Base-by-base conservation (phyloP, 2,888 invertebrate genomes). In the Axea sp. region DNA sequence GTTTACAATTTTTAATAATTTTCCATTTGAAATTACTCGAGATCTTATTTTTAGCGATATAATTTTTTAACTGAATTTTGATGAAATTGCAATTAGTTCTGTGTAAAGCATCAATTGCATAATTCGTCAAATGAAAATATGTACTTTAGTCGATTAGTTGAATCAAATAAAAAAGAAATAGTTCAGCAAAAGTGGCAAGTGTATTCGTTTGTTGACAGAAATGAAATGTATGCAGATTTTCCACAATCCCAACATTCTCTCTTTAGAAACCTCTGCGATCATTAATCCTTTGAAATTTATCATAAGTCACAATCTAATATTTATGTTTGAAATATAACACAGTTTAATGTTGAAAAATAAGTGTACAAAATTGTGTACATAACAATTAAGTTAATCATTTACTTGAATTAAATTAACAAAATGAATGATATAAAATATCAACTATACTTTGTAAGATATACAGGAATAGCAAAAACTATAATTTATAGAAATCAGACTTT, bases 221-320 rank as follows among this genome's bases (percentile, higher is more conserved):
- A 51, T 30, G 28, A 53, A 17, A 28, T 19, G 53, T n/a, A n/a
- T 30, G 53, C 19, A 39, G n/a, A 53, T 39, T 53, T 11, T 6
- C 39, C 53, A 30, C 39, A 53, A 39, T 53, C 24, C n/a, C 24
- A 1, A 14, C 6, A 12, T 8, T 53, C 22, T 37, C 15, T 24
- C 24, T 37, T 7, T n/a, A 9, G 37, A 37, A 37, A 53, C 53
- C 55, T 26, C 31, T 55, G 41, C 39, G 31, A 57, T 57, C 57
- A 43, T 57, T 57, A 57, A 57, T 57, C 41, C 43, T n/a, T 30
- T 17, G 14, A 22, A 57, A 41, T 43, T 31, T 31, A 43, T 43
- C 41, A 24, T 57, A 57, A 57, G 57, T 43, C 31, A 19, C 22
- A 30, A 39, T 57, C 57, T 22, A 57, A 41, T 43, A 57, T 22